Evolutionary conservation across 1,140 invertebrate genomes (phyloP).

Genomic region (Adelges cooleyi): DNA sequence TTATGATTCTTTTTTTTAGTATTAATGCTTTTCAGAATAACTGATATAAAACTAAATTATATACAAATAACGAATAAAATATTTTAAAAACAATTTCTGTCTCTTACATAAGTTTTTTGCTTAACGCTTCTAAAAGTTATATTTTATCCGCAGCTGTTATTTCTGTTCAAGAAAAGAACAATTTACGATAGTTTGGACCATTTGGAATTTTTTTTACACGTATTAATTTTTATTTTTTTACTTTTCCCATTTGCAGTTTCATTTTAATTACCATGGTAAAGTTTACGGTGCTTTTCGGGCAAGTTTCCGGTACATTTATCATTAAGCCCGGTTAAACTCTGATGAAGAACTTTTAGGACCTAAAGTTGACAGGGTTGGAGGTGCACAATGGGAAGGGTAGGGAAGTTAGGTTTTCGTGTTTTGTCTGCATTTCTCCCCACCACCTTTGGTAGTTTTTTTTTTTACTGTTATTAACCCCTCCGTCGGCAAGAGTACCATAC

Average conservation of each 20-base stretch:
- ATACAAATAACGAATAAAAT: too few species aligned
- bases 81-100: too few species aligned
- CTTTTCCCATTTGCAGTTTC: conserved; percentile 10
- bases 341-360: conserved; percentile 27
- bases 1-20: too few species aligned
- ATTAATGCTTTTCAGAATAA: too few species aligned
- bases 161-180: conserved; percentile 20
- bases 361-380: neutral
- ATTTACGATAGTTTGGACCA: conserved; percentile 8
- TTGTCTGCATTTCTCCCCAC: neutral
- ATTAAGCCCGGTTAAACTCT: conserved; percentile 26
- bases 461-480: conserved; percentile 6
- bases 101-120: conserved; percentile 14
- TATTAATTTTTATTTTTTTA: conserved; percentile 24
- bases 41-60: too few species aligned
- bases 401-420: conserved; percentile 4
- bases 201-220: conserved; percentile 11
- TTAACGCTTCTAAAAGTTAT: conserved; percentile 13
- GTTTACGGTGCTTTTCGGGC: conserved; percentile 14
- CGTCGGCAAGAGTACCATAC: too few species aligned
- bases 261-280: conserved; percentile 27
- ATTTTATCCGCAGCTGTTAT: conserved; percentile 25
- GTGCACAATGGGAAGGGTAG: neutral
- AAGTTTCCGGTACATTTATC: conserved; percentile 28
- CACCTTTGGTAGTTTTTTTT: neutral